Percentiles rank a stretch among this genome's conserved stretches.
These are phyloP conservation scores for Drosophila prolongata DNA, from an alignment of 2,888 invertebrate species.

Conservation along the genomic window DNA sequence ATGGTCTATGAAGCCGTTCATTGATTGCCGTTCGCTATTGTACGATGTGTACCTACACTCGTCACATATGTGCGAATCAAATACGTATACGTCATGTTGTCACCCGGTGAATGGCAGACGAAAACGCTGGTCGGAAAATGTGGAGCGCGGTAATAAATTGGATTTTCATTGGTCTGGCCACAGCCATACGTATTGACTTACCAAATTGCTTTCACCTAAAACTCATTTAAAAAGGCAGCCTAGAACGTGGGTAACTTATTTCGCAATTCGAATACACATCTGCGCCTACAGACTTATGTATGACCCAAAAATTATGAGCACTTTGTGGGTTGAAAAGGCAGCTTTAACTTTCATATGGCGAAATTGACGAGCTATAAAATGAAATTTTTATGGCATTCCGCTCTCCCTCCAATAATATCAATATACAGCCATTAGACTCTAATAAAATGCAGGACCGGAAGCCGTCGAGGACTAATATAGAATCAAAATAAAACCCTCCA, in stretches of 20 bases:
- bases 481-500: slow-evolving; percentile 49
- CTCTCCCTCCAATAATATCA: slow-evolving; percentile 54
- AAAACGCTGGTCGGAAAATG: slow-evolving; percentile 26
- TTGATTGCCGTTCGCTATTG: slow-evolving; percentile 28
- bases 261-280: slow-evolving; percentile 13
- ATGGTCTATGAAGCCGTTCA: slow-evolving; percentile 66
- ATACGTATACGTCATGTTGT: slow-evolving; percentile 44
- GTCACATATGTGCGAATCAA: slow-evolving; percentile 32
- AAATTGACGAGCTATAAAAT: slow-evolving; percentile 66
- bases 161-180: slow-evolving; percentile 20
- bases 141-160: slow-evolving; percentile 33
- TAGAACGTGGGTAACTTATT: slow-evolving; percentile 4
- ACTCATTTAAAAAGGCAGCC: slow-evolving; percentile 5
- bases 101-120: slow-evolving; percentile 30
- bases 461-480: slow-evolving; percentile 28
- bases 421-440: slow-evolving; percentile 59
- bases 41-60: slow-evolving; percentile 8
- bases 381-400: slow-evolving; percentile 63
- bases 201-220: slow-evolving; percentile 32
- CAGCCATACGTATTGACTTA: slow-evolving; percentile 34
- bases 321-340: slow-evolving; percentile 38
- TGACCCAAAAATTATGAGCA: slow-evolving; percentile 33
- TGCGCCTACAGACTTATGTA: slow-evolving; percentile 8
- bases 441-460: slow-evolving; percentile 49
- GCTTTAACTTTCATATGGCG: slow-evolving; percentile 48